These are phyloP conservation scores for Amblyjoppa fuscipennis DNA, from an alignment of 2,888 invertebrate species.

Conservation along the genomic window DNA sequence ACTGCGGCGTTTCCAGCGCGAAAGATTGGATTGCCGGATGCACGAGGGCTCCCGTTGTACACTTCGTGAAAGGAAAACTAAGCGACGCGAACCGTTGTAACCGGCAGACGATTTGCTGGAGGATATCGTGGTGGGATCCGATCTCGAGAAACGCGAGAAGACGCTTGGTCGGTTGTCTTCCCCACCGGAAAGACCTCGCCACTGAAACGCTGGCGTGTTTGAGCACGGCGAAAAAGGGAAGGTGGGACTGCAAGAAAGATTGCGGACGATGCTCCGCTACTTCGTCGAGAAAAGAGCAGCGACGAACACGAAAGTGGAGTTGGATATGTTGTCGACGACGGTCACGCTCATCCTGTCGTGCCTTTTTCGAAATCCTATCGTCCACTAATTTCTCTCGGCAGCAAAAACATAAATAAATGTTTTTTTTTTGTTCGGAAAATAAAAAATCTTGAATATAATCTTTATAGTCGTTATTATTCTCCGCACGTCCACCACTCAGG, in stretches of 20 bases:
- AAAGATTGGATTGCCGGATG: constrained; percentile 34
- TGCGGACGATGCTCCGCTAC: not conserved
- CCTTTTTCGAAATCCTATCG: not conserved
- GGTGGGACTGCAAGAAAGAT: not conserved
- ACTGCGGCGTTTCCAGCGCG: not conserved
- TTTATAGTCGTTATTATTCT: not conserved
- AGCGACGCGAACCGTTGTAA: constrained; percentile 5
- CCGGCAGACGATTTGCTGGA: constrained; percentile 7
- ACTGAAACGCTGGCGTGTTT: not conserved
- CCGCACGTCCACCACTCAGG: no score
- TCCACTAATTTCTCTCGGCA: not conserved
- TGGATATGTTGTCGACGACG: not conserved
- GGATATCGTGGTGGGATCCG: constrained; percentile 19
- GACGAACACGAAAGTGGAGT: constrained; percentile 1
- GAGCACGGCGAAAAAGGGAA: constrained; percentile 11
- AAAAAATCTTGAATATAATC: no score
- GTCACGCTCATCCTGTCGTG: not conserved
- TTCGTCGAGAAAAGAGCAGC: not conserved
- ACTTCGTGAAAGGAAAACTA: constrained; percentile 61
- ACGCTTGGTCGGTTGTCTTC: not conserved
- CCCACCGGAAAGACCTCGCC: not conserved
- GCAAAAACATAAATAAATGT: not conserved
- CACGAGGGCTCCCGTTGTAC: not conserved
- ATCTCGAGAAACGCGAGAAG: not conserved
- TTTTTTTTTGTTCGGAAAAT: no score